Percentiles rank a stretch among this genome's conserved stretches.
Evolutionary conservation across 2,113 vertebrate genomes (phyloP).

Genomic region (Xiphophorus couchianus): DNA sequence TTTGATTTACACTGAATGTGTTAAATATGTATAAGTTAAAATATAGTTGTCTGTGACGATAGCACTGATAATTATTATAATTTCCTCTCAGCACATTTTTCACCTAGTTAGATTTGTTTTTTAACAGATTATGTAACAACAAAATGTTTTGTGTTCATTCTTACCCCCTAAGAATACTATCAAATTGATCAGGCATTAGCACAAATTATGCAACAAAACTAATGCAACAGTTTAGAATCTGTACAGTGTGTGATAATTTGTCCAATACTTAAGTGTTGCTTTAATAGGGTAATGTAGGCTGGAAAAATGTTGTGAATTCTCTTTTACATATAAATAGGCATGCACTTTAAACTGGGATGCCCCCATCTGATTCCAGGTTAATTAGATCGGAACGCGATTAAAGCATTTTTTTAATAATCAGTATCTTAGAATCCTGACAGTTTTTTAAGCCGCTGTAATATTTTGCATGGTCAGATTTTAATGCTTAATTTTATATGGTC

Average conservation of each 20-base stretch:
- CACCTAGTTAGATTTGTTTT: too few species aligned
- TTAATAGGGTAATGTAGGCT: too few species aligned
- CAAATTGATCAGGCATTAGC: not conserved
- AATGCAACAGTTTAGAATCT: not conserved
- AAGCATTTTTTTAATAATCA: not conserved
- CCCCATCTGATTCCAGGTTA: too few species aligned
- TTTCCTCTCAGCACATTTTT: too few species aligned
- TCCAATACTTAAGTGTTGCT: too few species aligned
- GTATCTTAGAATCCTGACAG: not conserved
- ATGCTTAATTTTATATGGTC: not conserved
- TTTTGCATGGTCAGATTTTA: too few species aligned
- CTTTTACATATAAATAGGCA: too few species aligned
- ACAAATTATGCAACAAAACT: not conserved
- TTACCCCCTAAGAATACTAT: not conserved
- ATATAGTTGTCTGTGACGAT: not conserved
- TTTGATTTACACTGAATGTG: not conserved
- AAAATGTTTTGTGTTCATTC: not conserved
- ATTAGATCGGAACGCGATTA: not conserved
- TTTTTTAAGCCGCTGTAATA: too few species aligned
- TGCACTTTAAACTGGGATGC: too few species aligned
- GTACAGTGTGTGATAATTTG: not conserved
- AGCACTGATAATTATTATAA: too few species aligned
- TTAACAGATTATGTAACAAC: too few species aligned
- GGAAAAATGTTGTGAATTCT: too few species aligned
- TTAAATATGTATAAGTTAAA: not conserved